A percentile compares a stretch with the other conserved stretches of the same genome.
Conservation (phyloP, 2,888 invertebrate species). For the Dyspetes luteomarginatus region DNA sequence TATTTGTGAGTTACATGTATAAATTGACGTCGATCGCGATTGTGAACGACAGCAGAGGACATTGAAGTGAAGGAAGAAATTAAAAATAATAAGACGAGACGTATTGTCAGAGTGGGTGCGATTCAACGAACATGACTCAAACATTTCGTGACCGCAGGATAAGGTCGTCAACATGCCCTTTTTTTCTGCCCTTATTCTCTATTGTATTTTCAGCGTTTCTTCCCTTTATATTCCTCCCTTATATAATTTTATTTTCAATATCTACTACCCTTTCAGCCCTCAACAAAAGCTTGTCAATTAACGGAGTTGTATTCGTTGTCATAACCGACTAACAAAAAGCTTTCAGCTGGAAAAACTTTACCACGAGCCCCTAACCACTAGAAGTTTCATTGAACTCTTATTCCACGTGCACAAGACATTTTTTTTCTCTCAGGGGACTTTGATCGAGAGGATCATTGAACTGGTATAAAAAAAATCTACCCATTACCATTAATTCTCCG, state of each 20-base stretch:
- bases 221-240: background rate
- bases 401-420: background rate
- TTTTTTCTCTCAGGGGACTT: background rate
- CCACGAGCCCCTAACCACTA: background rate
- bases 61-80: background rate
- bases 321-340: conserved; percentile 6
- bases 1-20: background rate
- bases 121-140: background rate
- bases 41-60: too few species aligned
- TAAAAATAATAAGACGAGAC: background rate
- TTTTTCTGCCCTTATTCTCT: background rate
- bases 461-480: background rate
- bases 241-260: conserved; percentile 13
- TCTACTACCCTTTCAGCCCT: background rate
- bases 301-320: conserved; percentile 9
- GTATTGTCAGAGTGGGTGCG: background rate
- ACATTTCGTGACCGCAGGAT: conserved; percentile 1
- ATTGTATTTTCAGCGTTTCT: background rate
- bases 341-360: conserved; percentile 11
- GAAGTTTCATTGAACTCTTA: conserved; percentile 23
- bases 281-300: conserved; percentile 32
- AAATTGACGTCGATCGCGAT: too few species aligned
- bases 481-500: too few species aligned
- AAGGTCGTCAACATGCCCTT: conserved; percentile 15
- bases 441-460: background rate